These are phyloP conservation scores for Psammodynastes pulverulentus DNA, from an alignment of 2,113 vertebrate species.

Conservation along the genomic window DNA sequence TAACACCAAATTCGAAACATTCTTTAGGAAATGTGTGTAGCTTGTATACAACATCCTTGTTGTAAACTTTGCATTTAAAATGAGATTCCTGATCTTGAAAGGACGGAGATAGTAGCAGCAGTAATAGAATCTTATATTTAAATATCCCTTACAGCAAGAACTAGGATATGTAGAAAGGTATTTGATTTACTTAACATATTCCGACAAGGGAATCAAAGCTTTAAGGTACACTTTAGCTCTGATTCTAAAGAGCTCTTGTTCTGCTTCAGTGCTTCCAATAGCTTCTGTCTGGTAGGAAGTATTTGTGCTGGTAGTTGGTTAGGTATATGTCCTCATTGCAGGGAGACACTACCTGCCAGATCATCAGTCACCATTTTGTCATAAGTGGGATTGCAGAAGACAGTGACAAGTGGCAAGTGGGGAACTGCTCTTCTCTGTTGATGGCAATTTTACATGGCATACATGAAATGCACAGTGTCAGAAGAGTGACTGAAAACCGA, in stretches of 20 bases:
- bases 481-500: background rate
- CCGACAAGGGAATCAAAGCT: background rate
- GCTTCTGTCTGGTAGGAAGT: background rate
- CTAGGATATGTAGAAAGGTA: background rate
- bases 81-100: background rate
- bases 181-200: background rate
- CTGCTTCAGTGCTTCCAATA: background rate
- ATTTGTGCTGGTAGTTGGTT: slow-evolving; percentile 15
- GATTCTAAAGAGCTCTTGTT: background rate
- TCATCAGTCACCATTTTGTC: background rate
- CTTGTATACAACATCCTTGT: background rate
- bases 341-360: slow-evolving; percentile 2
- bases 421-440: background rate
- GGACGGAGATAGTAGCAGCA: background rate
- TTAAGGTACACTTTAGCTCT: background rate
- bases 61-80: background rate
- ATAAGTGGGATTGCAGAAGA: slow-evolving; percentile 32
- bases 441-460: slow-evolving; percentile 35
- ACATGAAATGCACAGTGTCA: background rate
- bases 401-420: background rate
- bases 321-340: background rate
- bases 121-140: background rate
- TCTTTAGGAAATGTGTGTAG: background rate
- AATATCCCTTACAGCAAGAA: background rate
- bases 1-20: background rate